Evolutionary conservation across 2,888 invertebrate genomes (phyloP).

Genomic region (Pyrocoelia pectoralis): DNA sequence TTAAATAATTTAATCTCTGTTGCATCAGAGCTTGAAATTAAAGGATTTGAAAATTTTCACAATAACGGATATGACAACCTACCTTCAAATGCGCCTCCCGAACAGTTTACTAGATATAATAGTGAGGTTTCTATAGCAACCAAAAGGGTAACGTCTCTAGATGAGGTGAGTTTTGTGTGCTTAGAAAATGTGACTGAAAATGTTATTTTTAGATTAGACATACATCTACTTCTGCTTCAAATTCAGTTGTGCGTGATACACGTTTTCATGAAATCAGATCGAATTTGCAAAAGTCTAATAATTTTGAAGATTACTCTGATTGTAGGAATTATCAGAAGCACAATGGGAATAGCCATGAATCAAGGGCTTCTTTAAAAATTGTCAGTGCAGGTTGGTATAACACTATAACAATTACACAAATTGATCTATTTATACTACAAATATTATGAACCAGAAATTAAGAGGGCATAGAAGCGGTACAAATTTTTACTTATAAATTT

Average conservation of each 20-base stretch:
- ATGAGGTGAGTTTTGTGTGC: not conserved
- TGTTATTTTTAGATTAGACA: not conserved
- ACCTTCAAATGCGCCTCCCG: not conserved
- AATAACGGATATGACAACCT: constrained; percentile 6
- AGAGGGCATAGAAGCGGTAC: too few relatives aligned
- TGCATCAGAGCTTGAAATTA: constrained; percentile 72
- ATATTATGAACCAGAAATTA: too few relatives aligned
- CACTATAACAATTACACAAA: not conserved
- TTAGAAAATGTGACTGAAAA: not conserved
- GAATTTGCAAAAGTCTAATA: constrained; percentile 58
- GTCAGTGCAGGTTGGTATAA: constrained; percentile 4
- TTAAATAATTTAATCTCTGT: constrained; percentile 71
- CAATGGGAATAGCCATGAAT: constrained; percentile 7
- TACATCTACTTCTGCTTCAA: not conserved
- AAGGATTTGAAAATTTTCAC: constrained; percentile 62
- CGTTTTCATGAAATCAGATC: constrained; percentile 46
- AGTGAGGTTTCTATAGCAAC: not conserved
- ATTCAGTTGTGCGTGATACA: constrained; percentile 51
- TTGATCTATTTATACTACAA: too few relatives aligned
- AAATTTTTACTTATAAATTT: too few relatives aligned
- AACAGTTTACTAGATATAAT: not conserved
- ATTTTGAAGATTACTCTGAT: constrained; percentile 49
- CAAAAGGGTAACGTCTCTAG: not conserved
- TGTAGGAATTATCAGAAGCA: constrained; percentile 29
- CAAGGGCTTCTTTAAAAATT: not conserved